Conservation (phyloP, 1,140 invertebrate genomes). For the Danaus melanippus region DNA sequence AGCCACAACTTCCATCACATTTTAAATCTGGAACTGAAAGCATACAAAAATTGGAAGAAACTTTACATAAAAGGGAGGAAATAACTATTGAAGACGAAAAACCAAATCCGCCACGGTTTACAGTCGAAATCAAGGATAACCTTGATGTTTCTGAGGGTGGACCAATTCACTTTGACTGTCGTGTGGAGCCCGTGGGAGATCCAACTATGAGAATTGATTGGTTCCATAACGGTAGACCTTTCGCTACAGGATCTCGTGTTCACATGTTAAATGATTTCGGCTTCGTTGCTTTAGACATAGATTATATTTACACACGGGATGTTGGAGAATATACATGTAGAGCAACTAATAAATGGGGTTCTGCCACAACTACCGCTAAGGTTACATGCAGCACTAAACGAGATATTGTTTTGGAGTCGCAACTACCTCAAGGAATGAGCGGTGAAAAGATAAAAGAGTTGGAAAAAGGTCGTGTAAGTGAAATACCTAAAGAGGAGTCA, state of each 20-base stretch:
- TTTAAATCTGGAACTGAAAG: constrained; percentile 90
- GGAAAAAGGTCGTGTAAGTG: constrained; percentile 85
- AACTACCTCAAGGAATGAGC: constrained; percentile 93
- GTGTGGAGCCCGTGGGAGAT: constrained; percentile 90
- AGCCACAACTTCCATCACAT: constrained; percentile 90
- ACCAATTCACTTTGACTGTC: constrained; percentile 92
- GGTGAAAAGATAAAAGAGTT: constrained; percentile 93
- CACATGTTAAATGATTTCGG: constrained; percentile 96
- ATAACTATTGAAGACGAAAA: constrained; percentile 85
- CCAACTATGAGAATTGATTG: constrained; percentile 93
- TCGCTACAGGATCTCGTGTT: constrained; percentile 90
- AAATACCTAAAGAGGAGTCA: constrained; percentile 79
- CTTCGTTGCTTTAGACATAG: constrained; percentile 92
- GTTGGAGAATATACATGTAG: constrained; percentile 89
- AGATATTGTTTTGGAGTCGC: constrained; percentile 91
- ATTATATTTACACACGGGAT: constrained; percentile 91
- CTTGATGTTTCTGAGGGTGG: constrained; percentile 89
- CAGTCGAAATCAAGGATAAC: constrained; percentile 87
- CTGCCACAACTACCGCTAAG: constrained; percentile 87
- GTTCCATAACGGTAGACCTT: constrained; percentile 92
- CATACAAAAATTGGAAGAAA: constrained; percentile 92
- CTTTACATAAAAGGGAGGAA: constrained; percentile 89
- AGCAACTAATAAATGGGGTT: constrained; percentile 91
- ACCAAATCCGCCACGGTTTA: constrained; percentile 88
- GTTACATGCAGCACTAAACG: constrained; percentile 89